A percentile compares a stretch with the other conserved stretches of the same genome.
Evolutionary conservation across 2,113 vertebrate genomes (phyloP).

Genomic region (Lynx canadensis): DNA sequence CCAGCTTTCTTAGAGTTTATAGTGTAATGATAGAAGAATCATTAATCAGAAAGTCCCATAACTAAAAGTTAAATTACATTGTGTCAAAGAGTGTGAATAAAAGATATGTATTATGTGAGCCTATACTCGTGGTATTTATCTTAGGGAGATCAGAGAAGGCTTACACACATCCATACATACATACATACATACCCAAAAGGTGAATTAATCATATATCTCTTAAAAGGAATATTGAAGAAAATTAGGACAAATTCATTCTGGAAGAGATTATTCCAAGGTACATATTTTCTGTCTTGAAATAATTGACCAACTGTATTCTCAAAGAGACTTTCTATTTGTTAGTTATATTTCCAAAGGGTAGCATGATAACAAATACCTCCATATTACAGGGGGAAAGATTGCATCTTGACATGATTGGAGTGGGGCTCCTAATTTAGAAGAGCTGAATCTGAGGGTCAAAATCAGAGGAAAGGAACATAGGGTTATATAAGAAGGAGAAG

Average conservation of each 20-base stretch:
- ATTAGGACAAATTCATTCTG: neutral
- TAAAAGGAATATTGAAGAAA: neutral
- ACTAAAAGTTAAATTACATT: neutral
- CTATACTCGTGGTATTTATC: neutral
- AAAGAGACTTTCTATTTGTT: neutral
- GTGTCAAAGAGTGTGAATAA: neutral
- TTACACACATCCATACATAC: neutral
- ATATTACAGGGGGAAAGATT: neutral
- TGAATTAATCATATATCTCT: neutral
- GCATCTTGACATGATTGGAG: neutral
- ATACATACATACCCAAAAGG: neutral
- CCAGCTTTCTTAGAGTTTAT: neutral
- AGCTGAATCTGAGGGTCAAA: neutral
- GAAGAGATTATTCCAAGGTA: neutral
- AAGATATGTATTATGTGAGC: neutral
- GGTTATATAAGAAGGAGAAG: neutral
- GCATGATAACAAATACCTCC: neutral
- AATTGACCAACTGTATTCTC: neutral
- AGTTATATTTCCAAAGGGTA: neutral
- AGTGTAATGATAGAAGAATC: neutral
- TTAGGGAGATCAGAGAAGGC: neutral
- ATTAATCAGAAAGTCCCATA: neutral
- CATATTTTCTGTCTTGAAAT: neutral
- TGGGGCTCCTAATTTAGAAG: neutral
- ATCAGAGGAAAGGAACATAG: neutral